Conservation (phyloP, 2,797 vertebrate species). For the Pristis pectinata region DNA sequence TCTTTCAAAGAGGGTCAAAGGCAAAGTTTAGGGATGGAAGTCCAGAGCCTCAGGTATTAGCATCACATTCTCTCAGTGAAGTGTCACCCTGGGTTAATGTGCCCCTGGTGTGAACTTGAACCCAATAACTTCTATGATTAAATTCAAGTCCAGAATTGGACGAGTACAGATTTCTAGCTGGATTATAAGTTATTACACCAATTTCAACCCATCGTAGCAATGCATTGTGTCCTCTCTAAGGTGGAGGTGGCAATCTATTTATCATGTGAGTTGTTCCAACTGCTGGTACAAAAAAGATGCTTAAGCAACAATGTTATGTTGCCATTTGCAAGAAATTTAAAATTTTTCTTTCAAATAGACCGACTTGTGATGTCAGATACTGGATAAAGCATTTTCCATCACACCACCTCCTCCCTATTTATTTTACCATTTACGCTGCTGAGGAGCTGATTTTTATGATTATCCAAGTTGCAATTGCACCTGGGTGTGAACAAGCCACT, state of each 20-base stretch:
- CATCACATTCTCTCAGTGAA: too few relatives aligned
- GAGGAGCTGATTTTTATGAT: background rate
- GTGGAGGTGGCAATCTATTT: background rate
- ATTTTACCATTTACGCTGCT: background rate
- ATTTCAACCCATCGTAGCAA: background rate
- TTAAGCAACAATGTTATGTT: background rate
- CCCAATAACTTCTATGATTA: too few relatives aligned
- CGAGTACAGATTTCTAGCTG: too few relatives aligned
- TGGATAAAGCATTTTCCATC: background rate
- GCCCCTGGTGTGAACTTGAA: too few relatives aligned
- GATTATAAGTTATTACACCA: background rate
- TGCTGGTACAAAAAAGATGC: background rate
- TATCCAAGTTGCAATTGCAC: background rate
- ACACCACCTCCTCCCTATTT: background rate
- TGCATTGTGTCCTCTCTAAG: background rate
- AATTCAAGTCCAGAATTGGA: too few relatives aligned
- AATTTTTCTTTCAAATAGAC: background rate
- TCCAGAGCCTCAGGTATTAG: too few relatives aligned
- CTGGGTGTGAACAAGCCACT: background rate
- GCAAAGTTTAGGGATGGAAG: too few relatives aligned
- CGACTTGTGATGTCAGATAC: background rate
- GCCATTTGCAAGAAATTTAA: background rate
- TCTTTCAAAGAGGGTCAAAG: too few relatives aligned
- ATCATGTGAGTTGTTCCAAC: background rate
- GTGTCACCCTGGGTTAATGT: too few relatives aligned